phyloP scores from a whole-genome alignment of 2,888 invertebrate species.

The Atrina japonica region DNA sequence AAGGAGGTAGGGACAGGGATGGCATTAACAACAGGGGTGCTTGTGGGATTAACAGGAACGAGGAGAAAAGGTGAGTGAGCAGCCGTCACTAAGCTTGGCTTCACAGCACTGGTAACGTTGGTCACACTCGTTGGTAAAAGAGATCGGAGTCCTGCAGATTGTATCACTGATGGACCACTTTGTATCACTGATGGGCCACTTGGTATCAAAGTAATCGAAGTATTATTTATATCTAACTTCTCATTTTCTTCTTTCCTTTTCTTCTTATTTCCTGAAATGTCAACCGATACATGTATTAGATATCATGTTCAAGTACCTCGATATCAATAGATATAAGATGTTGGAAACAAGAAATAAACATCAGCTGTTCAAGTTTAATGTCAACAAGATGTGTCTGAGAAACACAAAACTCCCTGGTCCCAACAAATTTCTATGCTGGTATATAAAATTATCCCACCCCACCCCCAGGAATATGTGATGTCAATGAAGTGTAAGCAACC shows the following conservation, averaged over 20 bases:
- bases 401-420: too few species aligned
- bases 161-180: neutral
- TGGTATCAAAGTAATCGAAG: neutral
- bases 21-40: constrained; percentile 14
- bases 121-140: constrained; percentile 8
- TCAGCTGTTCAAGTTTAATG: too few species aligned
- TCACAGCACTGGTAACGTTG: neutral
- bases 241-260: constrained; percentile 22
- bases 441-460: too few species aligned
- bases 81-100: neutral
- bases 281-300: too few species aligned
- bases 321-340: too few species aligned
- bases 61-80: constrained; percentile 17
- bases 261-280: constrained; percentile 17
- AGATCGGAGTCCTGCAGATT: neutral
- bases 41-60: constrained; percentile 23
- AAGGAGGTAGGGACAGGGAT: constrained; percentile 24
- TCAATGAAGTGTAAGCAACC: too few species aligned
- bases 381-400: too few species aligned
- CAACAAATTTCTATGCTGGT: too few species aligned
- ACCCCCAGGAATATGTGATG: too few species aligned
- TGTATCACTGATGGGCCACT: neutral
- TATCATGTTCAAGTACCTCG: too few species aligned
- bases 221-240: too few species aligned
- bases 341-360: too few species aligned